Base-by-base conservation (phyloP, 2,888 invertebrate species). In the Chrysolina oricalcia region DNA sequence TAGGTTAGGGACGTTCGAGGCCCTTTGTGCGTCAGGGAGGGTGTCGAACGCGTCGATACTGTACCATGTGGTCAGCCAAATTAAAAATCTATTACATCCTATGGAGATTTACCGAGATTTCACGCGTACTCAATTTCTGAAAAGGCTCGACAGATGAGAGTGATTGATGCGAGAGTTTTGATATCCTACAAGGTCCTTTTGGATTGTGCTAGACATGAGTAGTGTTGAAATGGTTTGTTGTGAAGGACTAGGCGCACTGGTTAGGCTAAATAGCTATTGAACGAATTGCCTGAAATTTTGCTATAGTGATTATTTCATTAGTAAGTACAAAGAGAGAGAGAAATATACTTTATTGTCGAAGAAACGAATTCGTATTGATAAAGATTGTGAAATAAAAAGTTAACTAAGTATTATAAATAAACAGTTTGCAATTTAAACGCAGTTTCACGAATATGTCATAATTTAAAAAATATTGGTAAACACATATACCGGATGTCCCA, bases 61-160 rank as follows among this genome's bases (percentile, higher is more conserved):
- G 84, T 84, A 86, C 85, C 88, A 88, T 88, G 87, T 88, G 88
- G 88, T 87, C 87, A 85, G 84, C 85, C 86, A 86, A 88, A 88
- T 88, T 88, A 88, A 87, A 88, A 87, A 87, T 87, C 87, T 86
- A 88, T 88, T 87, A 87, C 83, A 74, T 73, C 63, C 69, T 68
- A 74, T 71, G 77, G 81, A 81, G 82, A 81, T 81, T 82, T 82
- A 46, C 74, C 65, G 73, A 76, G 80, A 82, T 83, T 83, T 82
- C 81, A 81, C 77, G 79, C 78, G 73, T 70, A 77, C 75, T 80
- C 76, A 74, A 75, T 76, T 74, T 53, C 70, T 69, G 67, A 75
- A 73, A 75, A 74, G 72, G 72, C 53, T 56, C 65, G 67, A 41
- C 21, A 62, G 59, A 62, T 21, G 64, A 53, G 50, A 72, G 72